phyloP scores from a whole-genome alignment of 92 coral and sea anemone species.

The Porites rus region DNA sequence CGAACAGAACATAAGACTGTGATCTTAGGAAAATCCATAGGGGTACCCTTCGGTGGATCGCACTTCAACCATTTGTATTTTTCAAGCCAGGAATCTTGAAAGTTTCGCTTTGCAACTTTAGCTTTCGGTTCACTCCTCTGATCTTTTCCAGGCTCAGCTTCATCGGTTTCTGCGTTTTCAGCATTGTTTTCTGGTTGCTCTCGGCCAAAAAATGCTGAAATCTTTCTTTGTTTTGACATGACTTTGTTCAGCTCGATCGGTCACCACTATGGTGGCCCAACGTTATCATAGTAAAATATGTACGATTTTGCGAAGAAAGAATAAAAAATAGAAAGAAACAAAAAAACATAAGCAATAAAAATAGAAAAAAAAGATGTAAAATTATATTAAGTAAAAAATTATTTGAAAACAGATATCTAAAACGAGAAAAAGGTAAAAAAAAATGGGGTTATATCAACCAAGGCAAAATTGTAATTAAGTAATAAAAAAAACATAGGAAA shows the following conservation, averaged over 20 bases:
- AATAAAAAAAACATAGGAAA: too few species aligned
- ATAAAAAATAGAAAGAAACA: too few species aligned
- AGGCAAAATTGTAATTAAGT: too few species aligned
- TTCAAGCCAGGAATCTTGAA: background rate
- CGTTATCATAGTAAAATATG: too few species aligned
- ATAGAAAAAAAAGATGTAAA: background rate
- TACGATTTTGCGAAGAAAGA: too few species aligned
- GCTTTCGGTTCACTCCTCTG: background rate
- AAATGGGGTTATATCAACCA: too few species aligned
- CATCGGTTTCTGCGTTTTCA: background rate
- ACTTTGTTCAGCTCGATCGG: background rate
- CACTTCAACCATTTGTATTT: conserved; percentile 8
- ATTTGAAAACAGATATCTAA: too few species aligned
- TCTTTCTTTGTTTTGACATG: background rate
- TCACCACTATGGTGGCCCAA: too few species aligned
- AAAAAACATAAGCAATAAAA: conserved; percentile 7
- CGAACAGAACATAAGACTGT: background rate
- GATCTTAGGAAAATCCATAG: too few species aligned
- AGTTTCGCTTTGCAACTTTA: background rate
- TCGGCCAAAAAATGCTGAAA: background rate
- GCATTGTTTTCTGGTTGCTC: background rate
- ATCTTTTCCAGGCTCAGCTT: background rate
- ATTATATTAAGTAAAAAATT: background rate
- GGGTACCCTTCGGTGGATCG: background rate
- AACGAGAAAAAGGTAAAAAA: too few species aligned